phyloP scores from a whole-genome alignment of 2,888 invertebrate species.

The Cyclophora punctaria region DNA sequence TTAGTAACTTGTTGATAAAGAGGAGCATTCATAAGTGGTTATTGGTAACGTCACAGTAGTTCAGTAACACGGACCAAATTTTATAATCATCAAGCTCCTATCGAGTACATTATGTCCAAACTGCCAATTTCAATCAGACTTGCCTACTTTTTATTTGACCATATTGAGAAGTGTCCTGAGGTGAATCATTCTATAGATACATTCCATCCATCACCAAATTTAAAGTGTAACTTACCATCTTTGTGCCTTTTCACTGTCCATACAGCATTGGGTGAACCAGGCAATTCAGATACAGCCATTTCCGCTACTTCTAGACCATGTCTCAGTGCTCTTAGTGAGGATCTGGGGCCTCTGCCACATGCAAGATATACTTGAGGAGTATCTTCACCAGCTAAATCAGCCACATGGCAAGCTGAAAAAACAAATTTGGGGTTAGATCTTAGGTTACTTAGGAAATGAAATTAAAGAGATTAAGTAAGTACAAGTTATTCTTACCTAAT shows the following conservation, averaged over 20 bases:
- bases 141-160: too few relatives aligned
- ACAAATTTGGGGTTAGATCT: too few relatives aligned
- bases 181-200: background rate
- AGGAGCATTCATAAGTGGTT: conserved; percentile 71
- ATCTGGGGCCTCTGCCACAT: conserved; percentile 96
- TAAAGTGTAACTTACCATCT: conserved; percentile 85
- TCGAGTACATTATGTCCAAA: background rate
- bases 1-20: conserved; percentile 71
- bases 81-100: conserved; percentile 67
- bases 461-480: background rate
- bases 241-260: conserved; percentile 98
- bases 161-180: too few relatives aligned
- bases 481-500: conserved; percentile 72
- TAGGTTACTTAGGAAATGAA: too few relatives aligned
- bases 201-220: background rate
- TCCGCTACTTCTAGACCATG: conserved; percentile 99
- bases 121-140: too few relatives aligned
- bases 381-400: conserved; percentile 97
- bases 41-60: conserved; percentile 61
- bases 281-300: conserved; percentile 99
- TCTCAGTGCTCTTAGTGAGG: conserved; percentile 92
- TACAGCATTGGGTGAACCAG: conserved; percentile 99
- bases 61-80: conserved; percentile 74
- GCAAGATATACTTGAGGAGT: conserved; percentile 98
- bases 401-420: conserved; percentile 84